phyloP scores from a whole-genome alignment of 2,113 vertebrate species.

The Micronisus gabar region DNA sequence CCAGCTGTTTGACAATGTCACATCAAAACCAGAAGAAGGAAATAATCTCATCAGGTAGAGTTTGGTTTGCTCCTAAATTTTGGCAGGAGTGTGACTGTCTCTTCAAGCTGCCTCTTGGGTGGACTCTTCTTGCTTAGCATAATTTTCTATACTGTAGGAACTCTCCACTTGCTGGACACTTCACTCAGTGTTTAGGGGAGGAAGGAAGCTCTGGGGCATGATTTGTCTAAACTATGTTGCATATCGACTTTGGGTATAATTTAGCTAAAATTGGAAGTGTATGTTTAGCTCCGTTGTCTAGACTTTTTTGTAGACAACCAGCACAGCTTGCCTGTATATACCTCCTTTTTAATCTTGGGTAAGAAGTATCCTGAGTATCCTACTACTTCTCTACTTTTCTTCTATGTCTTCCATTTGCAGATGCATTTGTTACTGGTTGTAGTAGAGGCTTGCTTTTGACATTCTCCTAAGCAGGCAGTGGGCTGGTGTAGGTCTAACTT shows the following conservation, averaged over 20 bases:
- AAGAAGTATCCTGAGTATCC: background rate
- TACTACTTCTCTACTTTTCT: background rate
- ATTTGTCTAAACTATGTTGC: background rate
- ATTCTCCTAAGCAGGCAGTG: background rate
- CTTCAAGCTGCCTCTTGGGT: background rate
- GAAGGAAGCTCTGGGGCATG: background rate
- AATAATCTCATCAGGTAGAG: constrained; percentile 84
- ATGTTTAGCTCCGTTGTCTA: background rate
- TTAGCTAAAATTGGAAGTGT: background rate
- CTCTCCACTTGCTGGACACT: background rate
- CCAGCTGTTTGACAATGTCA: constrained; percentile 68
- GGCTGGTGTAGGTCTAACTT: background rate
- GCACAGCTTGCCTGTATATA: background rate
- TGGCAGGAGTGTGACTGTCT: background rate
- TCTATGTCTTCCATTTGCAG: background rate
- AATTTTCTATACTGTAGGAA: background rate
- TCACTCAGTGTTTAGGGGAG: background rate
- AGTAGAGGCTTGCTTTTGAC: background rate
- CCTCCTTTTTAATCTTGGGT: background rate
- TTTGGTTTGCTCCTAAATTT: background rate
- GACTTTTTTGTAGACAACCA: background rate
- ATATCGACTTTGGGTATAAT: background rate
- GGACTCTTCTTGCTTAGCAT: background rate
- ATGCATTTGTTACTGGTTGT: background rate
- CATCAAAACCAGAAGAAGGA: constrained; percentile 81